Evolutionary conservation across 2,113 vertebrate genomes (phyloP).

Genomic region (Glareola pratincola): DNA sequence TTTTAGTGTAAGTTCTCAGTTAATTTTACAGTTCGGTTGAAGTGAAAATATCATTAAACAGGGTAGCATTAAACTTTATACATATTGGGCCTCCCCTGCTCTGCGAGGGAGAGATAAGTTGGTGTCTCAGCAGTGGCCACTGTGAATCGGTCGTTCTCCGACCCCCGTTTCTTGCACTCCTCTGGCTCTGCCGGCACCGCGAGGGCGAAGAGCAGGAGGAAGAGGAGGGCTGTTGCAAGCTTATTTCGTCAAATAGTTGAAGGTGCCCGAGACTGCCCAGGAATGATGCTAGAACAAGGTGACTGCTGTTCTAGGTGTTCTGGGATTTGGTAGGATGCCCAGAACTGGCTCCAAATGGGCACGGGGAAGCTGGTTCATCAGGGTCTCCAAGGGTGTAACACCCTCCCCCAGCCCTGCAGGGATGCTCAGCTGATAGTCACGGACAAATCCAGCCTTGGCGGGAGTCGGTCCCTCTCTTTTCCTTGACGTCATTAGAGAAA

Average conservation of each 20-base stretch:
- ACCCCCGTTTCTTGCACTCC: fast-evolving
- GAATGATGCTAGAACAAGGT: background rate
- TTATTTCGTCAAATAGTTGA: background rate
- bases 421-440: background rate
- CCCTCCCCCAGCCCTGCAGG: background rate
- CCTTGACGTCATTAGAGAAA: background rate
- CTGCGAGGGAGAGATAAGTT: background rate
- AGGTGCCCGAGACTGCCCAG: background rate
- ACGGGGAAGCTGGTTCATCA: background rate
- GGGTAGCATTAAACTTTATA: background rate
- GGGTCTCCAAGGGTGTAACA: background rate
- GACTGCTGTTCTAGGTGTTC: background rate
- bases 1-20: constrained; percentile 61
- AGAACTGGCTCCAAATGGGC: fast-evolving
- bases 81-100: background rate
- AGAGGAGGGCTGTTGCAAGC: background rate
- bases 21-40: constrained; percentile 68
- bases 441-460: background rate
- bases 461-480: background rate
- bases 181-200: fast-evolving
- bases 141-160: background rate
- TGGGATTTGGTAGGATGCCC: background rate
- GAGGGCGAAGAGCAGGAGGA: no score
- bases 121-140: background rate
- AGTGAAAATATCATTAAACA: constrained; percentile 49